phyloP scores from a whole-genome alignment of 2,113 vertebrate genomes.

The Poecile atricapillus region DNA sequence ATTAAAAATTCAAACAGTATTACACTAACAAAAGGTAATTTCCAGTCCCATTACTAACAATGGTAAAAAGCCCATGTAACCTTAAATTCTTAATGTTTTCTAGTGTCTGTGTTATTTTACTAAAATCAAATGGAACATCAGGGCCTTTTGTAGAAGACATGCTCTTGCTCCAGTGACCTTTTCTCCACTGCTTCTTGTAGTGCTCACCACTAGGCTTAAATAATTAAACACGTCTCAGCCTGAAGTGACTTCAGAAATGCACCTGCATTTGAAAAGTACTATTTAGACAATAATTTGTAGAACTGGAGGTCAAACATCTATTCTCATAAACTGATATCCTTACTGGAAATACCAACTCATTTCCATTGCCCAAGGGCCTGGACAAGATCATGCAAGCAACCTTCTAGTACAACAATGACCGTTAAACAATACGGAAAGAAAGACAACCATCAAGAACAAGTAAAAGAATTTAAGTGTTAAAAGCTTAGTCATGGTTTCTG shows the following conservation, averaged over 20 bases:
- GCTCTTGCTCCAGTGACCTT: neutral
- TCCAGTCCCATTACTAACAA: neutral
- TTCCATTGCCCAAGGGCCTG: neutral
- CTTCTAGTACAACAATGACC: neutral
- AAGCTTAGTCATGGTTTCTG: neutral
- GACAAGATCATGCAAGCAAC: neutral
- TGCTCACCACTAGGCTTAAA: neutral
- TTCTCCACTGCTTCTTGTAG: neutral
- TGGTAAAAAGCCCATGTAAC: neutral
- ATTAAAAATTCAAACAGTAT: neutral
- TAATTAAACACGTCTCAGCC: neutral
- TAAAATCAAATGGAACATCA: neutral
- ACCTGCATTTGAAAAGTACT: neutral
- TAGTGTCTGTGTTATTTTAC: neutral
- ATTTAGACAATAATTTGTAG: neutral
- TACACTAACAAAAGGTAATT: neutral
- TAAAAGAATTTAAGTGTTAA: neutral
- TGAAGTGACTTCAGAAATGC: neutral
- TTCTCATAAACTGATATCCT: neutral
- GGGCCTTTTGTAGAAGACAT: neutral
- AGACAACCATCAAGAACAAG: neutral
- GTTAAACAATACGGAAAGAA: neutral
- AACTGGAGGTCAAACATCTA: neutral
- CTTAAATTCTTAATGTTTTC: conserved; percentile 1
- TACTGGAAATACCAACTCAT: neutral